Conservation (phyloP, 2,797 vertebrate genomes). For the Anisognathus igniventris region DNA sequence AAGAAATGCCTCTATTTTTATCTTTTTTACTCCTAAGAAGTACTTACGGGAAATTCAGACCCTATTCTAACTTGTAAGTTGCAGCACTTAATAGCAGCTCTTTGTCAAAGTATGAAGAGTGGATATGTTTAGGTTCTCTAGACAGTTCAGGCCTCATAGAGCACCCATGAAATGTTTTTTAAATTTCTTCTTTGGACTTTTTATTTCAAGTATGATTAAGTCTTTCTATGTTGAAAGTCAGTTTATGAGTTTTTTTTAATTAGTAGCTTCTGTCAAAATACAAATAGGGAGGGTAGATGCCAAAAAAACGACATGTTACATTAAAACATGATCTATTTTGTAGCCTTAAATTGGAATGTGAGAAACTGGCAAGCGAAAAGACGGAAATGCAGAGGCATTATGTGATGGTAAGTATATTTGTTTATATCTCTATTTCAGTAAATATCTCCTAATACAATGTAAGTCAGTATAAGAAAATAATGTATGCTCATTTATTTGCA, state of each 20-base stretch:
- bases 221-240: neutral
- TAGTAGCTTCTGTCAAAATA: conserved; percentile 55
- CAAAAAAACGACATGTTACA: conserved; percentile 64
- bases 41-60: neutral
- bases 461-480: neutral
- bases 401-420: conserved; percentile 87
- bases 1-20: neutral
- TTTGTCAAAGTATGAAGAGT: neutral
- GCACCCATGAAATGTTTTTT: neutral
- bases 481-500: conserved; percentile 68
- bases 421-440: neutral
- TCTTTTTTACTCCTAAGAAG: neutral
- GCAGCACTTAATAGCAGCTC: neutral
- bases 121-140: neutral
- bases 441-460: neutral
- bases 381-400: conserved; percentile 98
- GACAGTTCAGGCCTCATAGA: neutral
- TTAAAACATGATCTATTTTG: conserved; percentile 70
- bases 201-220: neutral
- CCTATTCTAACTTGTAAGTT: neutral
- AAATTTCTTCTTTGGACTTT: neutral
- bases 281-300: conserved; percentile 63
- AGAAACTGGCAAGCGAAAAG: conserved; percentile 96
- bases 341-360: conserved; percentile 96
- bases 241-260: conserved; percentile 37